Percentiles rank a stretch among this genome's conserved stretches.
Evolutionary conservation across 64 coral and sea anemone species (phyloP).

Genomic region (Dendrophyllia cribrosa): DNA sequence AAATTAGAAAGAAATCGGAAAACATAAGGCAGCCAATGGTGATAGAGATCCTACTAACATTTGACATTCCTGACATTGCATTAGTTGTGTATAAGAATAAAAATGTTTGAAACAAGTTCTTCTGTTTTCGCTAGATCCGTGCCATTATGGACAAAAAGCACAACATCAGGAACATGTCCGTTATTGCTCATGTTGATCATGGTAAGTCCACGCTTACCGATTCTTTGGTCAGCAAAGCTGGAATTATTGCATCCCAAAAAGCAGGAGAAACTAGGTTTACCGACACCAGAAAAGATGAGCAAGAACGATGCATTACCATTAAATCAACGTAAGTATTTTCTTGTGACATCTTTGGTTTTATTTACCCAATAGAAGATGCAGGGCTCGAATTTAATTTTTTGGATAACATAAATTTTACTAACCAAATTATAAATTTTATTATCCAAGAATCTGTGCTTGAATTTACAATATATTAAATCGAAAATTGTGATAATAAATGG

Average conservation of each 20-base stretch:
- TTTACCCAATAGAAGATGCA: too few species aligned
- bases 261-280: conserved; percentile 97
- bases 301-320: conserved; percentile 97
- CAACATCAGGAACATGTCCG: conserved; percentile 98
- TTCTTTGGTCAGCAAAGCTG: conserved; percentile 96
- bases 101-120: background rate
- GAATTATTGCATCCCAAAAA: conserved; percentile 90
- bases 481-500: too few species aligned
- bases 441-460: too few species aligned
- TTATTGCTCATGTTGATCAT: conserved; percentile 99
- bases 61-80: too few species aligned
- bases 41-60: too few species aligned
- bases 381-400: background rate
- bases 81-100: background rate
- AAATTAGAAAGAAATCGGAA: too few species aligned
- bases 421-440: too few species aligned
- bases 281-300: conserved; percentile 96
- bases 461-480: too few species aligned
- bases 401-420: too few species aligned
- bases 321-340: conserved; percentile 93
- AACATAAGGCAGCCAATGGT: too few species aligned
- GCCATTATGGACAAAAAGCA: conserved; percentile 97
- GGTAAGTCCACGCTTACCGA: conserved; percentile 97
- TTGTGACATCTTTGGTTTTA: background rate
- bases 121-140: conserved; percentile 79